These are phyloP conservation scores for Trichoplax adhaerens DNA, from an alignment of 37 sponge, comb jelly and placozoan species.

Conservation along the genomic window DNA sequence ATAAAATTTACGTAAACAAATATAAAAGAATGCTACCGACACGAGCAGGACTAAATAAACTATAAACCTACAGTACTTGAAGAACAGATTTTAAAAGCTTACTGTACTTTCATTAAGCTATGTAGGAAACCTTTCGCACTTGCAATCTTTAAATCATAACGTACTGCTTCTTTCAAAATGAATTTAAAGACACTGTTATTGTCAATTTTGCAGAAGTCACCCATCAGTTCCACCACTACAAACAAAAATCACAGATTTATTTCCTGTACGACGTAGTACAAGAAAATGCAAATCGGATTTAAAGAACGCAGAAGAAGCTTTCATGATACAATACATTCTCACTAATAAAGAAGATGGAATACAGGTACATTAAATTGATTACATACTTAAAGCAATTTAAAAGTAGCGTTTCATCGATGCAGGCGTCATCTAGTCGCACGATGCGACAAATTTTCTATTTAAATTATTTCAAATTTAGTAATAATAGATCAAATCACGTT, in stretches of 20 bases:
- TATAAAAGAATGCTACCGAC: no score
- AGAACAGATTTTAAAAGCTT: neutral
- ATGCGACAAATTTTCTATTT: no score
- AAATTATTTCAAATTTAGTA: neutral
- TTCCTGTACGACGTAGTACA: conserved; percentile 30
- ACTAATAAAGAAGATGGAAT: conserved; percentile 25
- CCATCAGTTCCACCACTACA: neutral
- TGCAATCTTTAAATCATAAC: neutral
- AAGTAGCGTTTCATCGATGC: no score
- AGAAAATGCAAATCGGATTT: conserved; percentile 31
- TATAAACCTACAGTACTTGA: no score
- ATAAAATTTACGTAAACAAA: no score
- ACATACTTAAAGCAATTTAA: neutral
- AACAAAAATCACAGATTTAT: conserved; percentile 20
- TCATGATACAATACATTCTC: conserved; percentile 10
- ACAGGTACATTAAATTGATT: conserved; percentile 5
- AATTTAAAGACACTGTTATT: no score
- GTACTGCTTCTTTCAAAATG: neutral
- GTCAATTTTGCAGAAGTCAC: no score
- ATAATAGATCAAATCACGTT: neutral
- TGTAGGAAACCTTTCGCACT: conserved; percentile 5
- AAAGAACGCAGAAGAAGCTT: conserved; percentile 26
- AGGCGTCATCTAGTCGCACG: no score
- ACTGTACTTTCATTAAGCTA: conserved; percentile 7
- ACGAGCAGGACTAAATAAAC: no score